These are phyloP conservation scores for Anthrax anthrax DNA, from an alignment of 2,888 invertebrate genomes.

Conservation along the genomic window DNA sequence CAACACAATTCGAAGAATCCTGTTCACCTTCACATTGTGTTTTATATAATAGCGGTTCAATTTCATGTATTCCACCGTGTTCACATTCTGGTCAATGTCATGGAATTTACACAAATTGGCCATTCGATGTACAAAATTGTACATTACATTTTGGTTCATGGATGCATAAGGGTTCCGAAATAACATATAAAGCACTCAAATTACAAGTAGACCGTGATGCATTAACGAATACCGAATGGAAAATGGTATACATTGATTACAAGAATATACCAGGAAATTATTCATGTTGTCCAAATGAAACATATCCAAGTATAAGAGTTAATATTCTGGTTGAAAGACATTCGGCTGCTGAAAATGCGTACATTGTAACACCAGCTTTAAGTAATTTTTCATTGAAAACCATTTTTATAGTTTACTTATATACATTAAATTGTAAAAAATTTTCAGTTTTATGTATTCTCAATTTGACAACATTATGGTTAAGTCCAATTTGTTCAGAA, in stretches of 20 bases:
- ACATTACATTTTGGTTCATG: constrained; percentile 49
- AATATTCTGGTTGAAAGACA: constrained; percentile 43
- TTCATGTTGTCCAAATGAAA: constrained; percentile 40
- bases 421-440: not conserved
- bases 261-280: constrained; percentile 38
- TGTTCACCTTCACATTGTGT: constrained; percentile 38
- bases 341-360: constrained; percentile 36
- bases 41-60: constrained; percentile 37
- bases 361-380: constrained; percentile 12
- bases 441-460: constrained; percentile 40
- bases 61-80: constrained; percentile 46
- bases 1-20: constrained; percentile 5
- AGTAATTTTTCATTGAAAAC: too few relatives aligned
- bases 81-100: constrained; percentile 44
- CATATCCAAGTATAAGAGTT: constrained; percentile 45
- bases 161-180: constrained; percentile 20
- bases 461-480: constrained; percentile 41
- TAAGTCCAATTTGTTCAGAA: constrained; percentile 43
- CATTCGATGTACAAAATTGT: constrained; percentile 52
- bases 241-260: constrained; percentile 34
- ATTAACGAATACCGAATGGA: constrained; percentile 42
- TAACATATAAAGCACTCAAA: not conserved
- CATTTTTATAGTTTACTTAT: constrained; percentile 6
- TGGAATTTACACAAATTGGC: constrained; percentile 45
- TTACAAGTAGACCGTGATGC: constrained; percentile 16